Percentiles rank a stretch among this genome's conserved stretches.
Conservation (phyloP, 1,140 invertebrate species). For the Pseudoatta argentina region DNA sequence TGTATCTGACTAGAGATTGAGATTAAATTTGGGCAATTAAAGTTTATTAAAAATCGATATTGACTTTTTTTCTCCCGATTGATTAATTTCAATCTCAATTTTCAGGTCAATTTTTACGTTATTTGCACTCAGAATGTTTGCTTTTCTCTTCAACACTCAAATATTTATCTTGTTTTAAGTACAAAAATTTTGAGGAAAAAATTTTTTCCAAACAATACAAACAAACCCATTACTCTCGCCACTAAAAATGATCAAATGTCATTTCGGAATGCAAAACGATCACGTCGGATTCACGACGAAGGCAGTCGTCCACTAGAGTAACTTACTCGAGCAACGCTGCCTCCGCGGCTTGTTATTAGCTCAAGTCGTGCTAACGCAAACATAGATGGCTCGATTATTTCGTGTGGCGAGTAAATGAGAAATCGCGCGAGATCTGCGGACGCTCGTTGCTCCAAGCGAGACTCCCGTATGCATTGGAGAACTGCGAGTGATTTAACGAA, state of each 20-base stretch:
- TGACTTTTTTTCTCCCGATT: too few relatives aligned
- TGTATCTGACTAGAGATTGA: too few relatives aligned
- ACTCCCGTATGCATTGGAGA: slow-evolving; percentile 50
- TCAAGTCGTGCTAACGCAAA: slow-evolving; percentile 51
- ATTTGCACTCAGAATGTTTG: too few relatives aligned
- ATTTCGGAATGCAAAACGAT: neutral
- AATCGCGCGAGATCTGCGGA: slow-evolving; percentile 41
- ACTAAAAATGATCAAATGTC: neutral
- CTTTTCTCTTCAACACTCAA: too few relatives aligned
- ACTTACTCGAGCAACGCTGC: slow-evolving; percentile 6
- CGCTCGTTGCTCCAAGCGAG: slow-evolving; percentile 34
- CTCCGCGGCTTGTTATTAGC: slow-evolving; percentile 33
- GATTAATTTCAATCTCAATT: too few relatives aligned
- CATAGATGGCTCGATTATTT: slow-evolving; percentile 59
- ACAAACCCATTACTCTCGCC: neutral
- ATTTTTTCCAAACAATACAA: too few relatives aligned
- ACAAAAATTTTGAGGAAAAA: too few relatives aligned
- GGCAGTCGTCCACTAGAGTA: slow-evolving; percentile 20
- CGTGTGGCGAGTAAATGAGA: slow-evolving; percentile 58
- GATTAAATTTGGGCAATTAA: too few relatives aligned
- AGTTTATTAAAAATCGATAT: too few relatives aligned
- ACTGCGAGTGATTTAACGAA: slow-evolving; percentile 56
- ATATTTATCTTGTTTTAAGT: too few relatives aligned
- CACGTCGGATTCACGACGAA: slow-evolving; percentile 5
- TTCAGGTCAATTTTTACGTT: too few relatives aligned